Evolutionary conservation across 2,797 vertebrate species (phyloP), one percentile per base, ranked within the genome.

Genomic region (Moxostoma hubbsi): DNA sequence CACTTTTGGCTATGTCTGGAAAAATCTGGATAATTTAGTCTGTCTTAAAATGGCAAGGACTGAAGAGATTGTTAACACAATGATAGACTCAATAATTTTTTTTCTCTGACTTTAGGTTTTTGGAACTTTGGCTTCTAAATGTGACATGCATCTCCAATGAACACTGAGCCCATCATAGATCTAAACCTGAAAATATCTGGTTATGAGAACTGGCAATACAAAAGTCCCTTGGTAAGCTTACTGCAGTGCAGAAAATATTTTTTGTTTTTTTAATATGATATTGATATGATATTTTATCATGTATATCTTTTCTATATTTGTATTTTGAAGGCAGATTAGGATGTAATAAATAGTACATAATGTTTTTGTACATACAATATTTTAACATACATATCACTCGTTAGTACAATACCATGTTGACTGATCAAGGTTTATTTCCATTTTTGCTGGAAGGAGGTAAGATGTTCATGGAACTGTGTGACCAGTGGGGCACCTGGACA

Each of bases 401-500:
- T 36, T 36, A 36, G 36, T 3, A 36, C 36, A 36, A 36, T 36
- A 36, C 36, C 36, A 36, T 36, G 36, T 36, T 36, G 36, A 36
- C 36, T 36, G 36, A 36, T 36, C 36, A 36, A 36, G 36, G 36
- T 36, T 36, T 8, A 36, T 59, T 49, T 13, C 77, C 7, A 84
- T 16, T 87, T 63, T 75, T 79, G 71, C 86, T 94, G 93, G 91
- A 86, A 83, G 91, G 90, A 85, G 75, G 85, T 89, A 93, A 90
- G 90, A 95, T 94, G 94, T 93, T 93, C 79, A 87, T 90, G 91
- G 92, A 92, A 89, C 89, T 88, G 76, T 87, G 91, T n/a, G 87
- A 92, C 81, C 89, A 84, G 75, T 91, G 91, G 92, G 87, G 89
- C 58, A 81, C 81, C 0, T 93, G 88, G 90, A 89, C 86, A 84